Evolutionary conservation across 2,888 invertebrate species (phyloP).

Genomic region (Drosophila kanekoi): DNA sequence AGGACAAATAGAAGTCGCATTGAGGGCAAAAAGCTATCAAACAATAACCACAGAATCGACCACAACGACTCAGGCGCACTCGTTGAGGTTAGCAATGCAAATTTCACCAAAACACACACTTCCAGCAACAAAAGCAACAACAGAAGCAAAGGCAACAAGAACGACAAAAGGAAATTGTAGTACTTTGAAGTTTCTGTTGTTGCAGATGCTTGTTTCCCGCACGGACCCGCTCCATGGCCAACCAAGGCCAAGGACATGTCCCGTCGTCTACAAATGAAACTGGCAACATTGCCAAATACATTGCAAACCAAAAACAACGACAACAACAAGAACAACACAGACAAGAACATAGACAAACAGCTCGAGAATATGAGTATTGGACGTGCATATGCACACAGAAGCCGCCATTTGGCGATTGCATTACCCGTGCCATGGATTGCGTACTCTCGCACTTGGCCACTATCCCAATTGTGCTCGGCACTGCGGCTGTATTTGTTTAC

Average conservation of each 20-base stretch:
- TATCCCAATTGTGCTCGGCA: slow-evolving; percentile 10
- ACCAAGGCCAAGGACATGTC: slow-evolving; percentile 75
- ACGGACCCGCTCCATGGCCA: slow-evolving; percentile 33
- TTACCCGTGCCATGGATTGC: slow-evolving; percentile 33
- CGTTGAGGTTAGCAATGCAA: slow-evolving; percentile 68
- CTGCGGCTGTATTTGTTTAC: slow-evolving; percentile 34
- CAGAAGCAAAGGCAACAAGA: slow-evolving; percentile 8
- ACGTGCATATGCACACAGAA: background rate
- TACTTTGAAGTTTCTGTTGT: slow-evolving; percentile 32
- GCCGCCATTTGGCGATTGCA: slow-evolving; percentile 39
- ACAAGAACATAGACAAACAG: slow-evolving; percentile 8
- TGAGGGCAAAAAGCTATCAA: slow-evolving; percentile 3
- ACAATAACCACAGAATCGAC: slow-evolving; percentile 7
- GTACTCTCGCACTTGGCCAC: slow-evolving; percentile 7
- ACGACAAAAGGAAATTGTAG: slow-evolving; percentile 52
- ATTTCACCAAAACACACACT: slow-evolving; percentile 56
- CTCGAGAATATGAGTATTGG: slow-evolving; percentile 5
- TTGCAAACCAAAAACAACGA: slow-evolving; percentile 31
- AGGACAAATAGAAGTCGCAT: background rate
- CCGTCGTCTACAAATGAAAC: slow-evolving; percentile 28
- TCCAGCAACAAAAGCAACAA: slow-evolving; percentile 39
- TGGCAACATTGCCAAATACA: slow-evolving; percentile 51
- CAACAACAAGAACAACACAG: too few species aligned
- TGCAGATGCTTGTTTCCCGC: slow-evolving; percentile 30
- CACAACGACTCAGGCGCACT: slow-evolving; percentile 23